phyloP scores from a whole-genome alignment of 2,888 invertebrate species.

The Drosophila cracens region DNA sequence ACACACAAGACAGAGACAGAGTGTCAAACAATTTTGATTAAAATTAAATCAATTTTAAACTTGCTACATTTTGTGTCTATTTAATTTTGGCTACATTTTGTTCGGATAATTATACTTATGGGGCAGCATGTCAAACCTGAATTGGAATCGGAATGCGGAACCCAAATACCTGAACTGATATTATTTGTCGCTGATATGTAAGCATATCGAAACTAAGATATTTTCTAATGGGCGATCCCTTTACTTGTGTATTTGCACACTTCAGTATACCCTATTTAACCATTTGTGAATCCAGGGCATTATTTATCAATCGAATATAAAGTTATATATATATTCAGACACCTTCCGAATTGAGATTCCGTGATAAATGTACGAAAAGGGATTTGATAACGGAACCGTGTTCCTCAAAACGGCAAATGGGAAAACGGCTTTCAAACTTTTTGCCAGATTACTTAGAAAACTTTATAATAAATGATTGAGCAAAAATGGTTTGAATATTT shows the following conservation, averaged over 20 bases:
- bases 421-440: background rate
- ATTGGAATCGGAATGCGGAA: background rate
- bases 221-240: background rate
- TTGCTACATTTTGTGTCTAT: background rate
- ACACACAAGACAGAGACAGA: slow-evolving; percentile 2
- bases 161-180: background rate
- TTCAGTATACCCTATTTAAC: no score
- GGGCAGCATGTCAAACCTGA: background rate
- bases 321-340: background rate
- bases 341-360: no score
- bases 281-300: background rate
- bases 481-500: background rate
- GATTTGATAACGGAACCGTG: background rate
- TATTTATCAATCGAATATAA: background rate
- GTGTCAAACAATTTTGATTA: slow-evolving; percentile 19
- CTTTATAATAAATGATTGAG: background rate
- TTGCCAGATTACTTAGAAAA: background rate
- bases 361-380: background rate
- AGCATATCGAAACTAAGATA: background rate
- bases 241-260: background rate
- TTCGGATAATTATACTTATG: background rate
- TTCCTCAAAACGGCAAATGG: background rate
- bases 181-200: background rate
- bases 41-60: slow-evolving; percentile 9
- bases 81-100: background rate